Conservation (phyloP, 2,888 invertebrate genomes). For the Atrina japonica region DNA sequence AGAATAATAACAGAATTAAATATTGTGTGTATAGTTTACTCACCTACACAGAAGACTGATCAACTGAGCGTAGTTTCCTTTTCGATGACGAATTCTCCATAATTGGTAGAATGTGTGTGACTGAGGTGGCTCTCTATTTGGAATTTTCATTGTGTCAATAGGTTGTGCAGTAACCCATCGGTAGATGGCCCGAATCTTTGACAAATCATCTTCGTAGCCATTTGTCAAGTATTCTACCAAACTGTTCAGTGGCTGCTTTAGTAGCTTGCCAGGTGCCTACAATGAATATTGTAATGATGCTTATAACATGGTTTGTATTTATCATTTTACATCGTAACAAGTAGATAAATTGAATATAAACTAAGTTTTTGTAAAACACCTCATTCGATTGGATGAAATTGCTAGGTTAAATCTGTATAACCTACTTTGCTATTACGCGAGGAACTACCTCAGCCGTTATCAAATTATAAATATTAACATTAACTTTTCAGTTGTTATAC, state of each 20-base stretch:
- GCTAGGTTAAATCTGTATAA: too few relatives aligned
- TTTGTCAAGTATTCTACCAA: constrained; percentile 60
- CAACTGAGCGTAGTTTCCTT: constrained; percentile 75
- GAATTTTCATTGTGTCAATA: constrained; percentile 58
- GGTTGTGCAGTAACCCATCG: constrained; percentile 72
- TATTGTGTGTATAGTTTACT: not conserved
- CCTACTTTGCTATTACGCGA: too few relatives aligned
- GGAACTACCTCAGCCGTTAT: too few relatives aligned
- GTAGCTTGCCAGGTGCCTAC: constrained; percentile 62
- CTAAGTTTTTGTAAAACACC: too few relatives aligned
- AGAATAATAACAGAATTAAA: too few relatives aligned
- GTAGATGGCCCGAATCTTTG: constrained; percentile 68
- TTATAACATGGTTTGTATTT: not conserved
- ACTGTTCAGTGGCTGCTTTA: constrained; percentile 52
- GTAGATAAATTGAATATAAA: not conserved
- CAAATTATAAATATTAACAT: not conserved
- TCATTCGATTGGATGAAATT: too few relatives aligned
- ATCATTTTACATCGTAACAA: not conserved
- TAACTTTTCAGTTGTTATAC: too few relatives aligned
- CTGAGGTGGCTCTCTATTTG: constrained; percentile 62
- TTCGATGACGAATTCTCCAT: constrained; percentile 70
- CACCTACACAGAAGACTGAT: constrained; percentile 71
- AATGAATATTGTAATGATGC: too few relatives aligned
- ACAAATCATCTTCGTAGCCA: constrained; percentile 52
- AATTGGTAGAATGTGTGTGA: constrained; percentile 69